Evolutionary conservation across 2,113 vertebrate species (phyloP).

Genomic region (Salvator merianae): DNA sequence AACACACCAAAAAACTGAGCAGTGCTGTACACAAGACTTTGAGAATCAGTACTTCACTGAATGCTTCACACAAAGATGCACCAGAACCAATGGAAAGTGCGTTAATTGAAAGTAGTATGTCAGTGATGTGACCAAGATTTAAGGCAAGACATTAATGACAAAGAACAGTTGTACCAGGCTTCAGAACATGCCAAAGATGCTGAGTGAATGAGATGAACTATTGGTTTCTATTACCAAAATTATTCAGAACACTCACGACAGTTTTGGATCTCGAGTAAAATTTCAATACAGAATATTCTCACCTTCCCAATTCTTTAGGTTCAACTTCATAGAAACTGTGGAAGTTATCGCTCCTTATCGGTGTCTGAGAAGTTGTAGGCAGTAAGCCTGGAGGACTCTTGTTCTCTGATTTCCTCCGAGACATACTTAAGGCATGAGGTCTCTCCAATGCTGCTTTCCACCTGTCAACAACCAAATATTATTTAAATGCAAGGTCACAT

Average conservation of each 20-base stretch:
- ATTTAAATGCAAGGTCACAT: background rate
- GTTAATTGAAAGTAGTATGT: background rate
- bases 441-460: slow-evolving; percentile 48
- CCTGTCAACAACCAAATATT: slow-evolving; percentile 48
- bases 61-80: background rate
- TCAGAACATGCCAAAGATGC: background rate
- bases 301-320: slow-evolving; percentile 88
- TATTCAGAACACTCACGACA: background rate
- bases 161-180: background rate
- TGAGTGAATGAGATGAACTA: background rate
- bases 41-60: background rate
- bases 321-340: slow-evolving; percentile 83
- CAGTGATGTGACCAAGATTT: background rate
- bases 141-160: background rate
- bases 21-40: background rate
- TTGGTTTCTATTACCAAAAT: no score
- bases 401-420: slow-evolving; percentile 84
- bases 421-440: slow-evolving; percentile 59
- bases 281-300: slow-evolving; percentile 50
- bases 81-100: background rate
- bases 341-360: slow-evolving; percentile 82
- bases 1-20: no score
- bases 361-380: slow-evolving; percentile 81
- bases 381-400: slow-evolving; percentile 83
- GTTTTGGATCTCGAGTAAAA: background rate